These are phyloP conservation scores for Tipula vernalis DNA, from an alignment of 2,888 invertebrate genomes.

Conservation along the genomic window DNA sequence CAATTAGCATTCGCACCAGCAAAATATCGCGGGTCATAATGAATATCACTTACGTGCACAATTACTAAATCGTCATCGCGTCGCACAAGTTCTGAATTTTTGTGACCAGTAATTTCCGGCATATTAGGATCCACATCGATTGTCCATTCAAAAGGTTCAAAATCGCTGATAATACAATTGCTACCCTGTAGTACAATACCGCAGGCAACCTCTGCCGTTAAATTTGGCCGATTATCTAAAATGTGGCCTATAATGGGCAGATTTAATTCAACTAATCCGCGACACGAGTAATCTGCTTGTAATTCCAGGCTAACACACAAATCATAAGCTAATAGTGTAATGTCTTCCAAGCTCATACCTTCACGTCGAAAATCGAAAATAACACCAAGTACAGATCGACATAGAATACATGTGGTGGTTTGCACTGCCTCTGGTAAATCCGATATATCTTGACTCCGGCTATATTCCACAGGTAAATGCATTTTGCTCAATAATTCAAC, in stretches of 20 bases:
- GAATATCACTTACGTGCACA: constrained; percentile 44
- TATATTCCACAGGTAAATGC: background rate
- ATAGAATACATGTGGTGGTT: constrained; percentile 25
- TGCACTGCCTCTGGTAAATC: constrained; percentile 22
- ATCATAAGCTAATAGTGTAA: constrained; percentile 34
- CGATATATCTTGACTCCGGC: constrained; percentile 20
- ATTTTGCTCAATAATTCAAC: background rate
- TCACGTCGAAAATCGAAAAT: constrained; percentile 33
- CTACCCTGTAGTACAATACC: constrained; percentile 26
- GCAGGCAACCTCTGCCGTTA: constrained; percentile 38
- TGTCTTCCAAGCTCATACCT: constrained; percentile 36
- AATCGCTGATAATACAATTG: constrained; percentile 22
- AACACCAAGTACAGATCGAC: constrained; percentile 24
- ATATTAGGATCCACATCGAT: constrained; percentile 20
- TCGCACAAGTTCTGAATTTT: background rate
- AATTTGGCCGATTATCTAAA: constrained; percentile 39
- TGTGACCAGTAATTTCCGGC: constrained; percentile 13
- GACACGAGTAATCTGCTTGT: constrained; percentile 47
- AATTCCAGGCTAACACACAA: constrained; percentile 52
- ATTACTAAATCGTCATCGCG: constrained; percentile 20
- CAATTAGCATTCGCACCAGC: constrained; percentile 56
- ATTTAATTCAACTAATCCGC: constrained; percentile 22
- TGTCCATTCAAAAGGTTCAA: constrained; percentile 25
- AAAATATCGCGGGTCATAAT: constrained; percentile 62
- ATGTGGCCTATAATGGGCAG: constrained; percentile 37